A percentile compares a stretch with the other conserved stretches of the same genome.
These are phyloP conservation scores for Danio albolineatus DNA, from an alignment of 2,797 vertebrate species.

Conservation along the genomic window DNA sequence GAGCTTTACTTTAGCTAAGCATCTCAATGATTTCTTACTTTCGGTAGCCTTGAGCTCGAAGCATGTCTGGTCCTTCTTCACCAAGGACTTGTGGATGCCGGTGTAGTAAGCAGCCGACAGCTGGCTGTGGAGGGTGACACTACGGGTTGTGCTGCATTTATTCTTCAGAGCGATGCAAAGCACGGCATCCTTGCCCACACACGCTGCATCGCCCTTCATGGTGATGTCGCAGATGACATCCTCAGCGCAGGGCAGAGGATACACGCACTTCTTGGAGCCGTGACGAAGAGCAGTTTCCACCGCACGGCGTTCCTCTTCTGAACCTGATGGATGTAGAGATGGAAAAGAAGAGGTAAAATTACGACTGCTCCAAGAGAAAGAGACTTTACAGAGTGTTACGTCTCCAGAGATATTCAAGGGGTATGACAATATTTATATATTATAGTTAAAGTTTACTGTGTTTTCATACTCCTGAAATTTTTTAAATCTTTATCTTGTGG, in stretches of 20 bases:
- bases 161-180: slow-evolving; percentile 51
- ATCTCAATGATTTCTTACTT: slow-evolving; percentile 27
- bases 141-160: slow-evolving; percentile 42
- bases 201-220: slow-evolving; percentile 24
- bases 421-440: too few species aligned
- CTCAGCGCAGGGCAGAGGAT: slow-evolving; percentile 71
- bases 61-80: slow-evolving; percentile 49
- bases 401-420: too few species aligned
- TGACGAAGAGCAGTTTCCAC: slow-evolving; percentile 87
- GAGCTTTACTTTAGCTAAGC: not conserved
- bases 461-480: too few species aligned
- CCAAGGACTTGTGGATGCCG: slow-evolving; percentile 46
- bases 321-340: slow-evolving; percentile 71
- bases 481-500: too few species aligned
- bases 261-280: slow-evolving; percentile 83
- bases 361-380: not conserved
- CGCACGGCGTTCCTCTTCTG: slow-evolving; percentile 87
- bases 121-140: slow-evolving; percentile 34
- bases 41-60: slow-evolving; percentile 48
- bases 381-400: too few species aligned
- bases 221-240: slow-evolving; percentile 80
- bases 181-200: slow-evolving; percentile 54
- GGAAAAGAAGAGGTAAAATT: not conserved
- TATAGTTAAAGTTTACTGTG: too few species aligned
- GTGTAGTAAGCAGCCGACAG: slow-evolving; percentile 56